These are phyloP conservation scores for Synergus laeviventris DNA, from an alignment of 2,888 invertebrate species.

Conservation along the genomic window DNA sequence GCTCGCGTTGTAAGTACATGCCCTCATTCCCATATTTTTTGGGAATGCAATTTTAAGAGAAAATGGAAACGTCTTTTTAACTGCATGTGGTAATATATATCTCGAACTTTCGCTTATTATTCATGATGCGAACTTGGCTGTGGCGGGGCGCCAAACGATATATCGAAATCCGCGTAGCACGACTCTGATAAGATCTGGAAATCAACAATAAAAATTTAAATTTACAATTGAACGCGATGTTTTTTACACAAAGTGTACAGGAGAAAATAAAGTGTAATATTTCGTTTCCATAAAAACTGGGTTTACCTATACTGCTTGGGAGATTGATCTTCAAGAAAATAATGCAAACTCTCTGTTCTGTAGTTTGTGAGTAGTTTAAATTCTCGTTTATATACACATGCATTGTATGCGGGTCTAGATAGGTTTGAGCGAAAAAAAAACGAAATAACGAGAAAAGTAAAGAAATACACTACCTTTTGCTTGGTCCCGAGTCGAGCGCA, in stretches of 20 bases:
- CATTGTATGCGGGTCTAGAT: background rate
- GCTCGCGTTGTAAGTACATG: too few relatives aligned
- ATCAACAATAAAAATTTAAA: conserved; percentile 35
- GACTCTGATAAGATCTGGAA: conserved; percentile 40
- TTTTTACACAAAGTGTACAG: background rate
- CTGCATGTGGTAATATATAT: background rate
- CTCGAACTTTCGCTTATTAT: conserved; percentile 67
- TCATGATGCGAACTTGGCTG: conserved; percentile 68
- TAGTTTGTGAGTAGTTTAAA: background rate
- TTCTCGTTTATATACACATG: background rate
- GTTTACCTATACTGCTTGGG: background rate
- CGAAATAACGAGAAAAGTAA: conserved; percentile 12
- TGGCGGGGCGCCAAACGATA: conserved; percentile 42
- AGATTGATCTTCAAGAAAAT: background rate
- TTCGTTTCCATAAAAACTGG: background rate
- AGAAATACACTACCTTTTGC: conserved; percentile 27
- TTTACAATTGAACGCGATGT: background rate
- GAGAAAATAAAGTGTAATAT: background rate
- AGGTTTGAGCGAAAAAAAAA: background rate
- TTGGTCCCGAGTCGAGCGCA: background rate
- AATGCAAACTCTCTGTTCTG: background rate
- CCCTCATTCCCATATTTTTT: background rate
- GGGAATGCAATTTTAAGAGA: too few relatives aligned
- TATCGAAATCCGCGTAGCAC: conserved; percentile 41
- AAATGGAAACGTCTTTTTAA: background rate